These are phyloP conservation scores for Laodelphax striatellus DNA, from an alignment of 1,140 invertebrate genomes.

Conservation along the genomic window DNA sequence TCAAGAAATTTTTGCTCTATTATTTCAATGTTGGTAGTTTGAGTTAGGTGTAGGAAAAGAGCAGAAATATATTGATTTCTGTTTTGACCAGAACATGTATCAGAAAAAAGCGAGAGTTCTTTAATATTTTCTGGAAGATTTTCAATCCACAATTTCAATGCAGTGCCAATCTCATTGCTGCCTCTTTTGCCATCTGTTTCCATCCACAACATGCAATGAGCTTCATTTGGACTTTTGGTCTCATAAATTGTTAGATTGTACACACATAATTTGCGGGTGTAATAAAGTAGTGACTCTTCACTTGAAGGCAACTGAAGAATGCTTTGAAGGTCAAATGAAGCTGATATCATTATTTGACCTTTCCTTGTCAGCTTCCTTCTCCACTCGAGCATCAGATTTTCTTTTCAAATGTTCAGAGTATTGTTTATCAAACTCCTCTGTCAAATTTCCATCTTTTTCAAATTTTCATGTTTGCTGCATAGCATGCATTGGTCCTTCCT, in stretches of 20 bases:
- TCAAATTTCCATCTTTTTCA: conserved; percentile 3
- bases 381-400: not conserved
- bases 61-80: conserved; percentile 15
- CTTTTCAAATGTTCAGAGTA: conserved; percentile 1
- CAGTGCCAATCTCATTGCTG: conserved; percentile 18
- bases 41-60: too few species aligned
- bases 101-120: conserved; percentile 18
- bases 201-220: conserved; percentile 15
- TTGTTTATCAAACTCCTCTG: not conserved
- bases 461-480: not conserved
- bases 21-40: too few species aligned
- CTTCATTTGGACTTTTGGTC: conserved; percentile 10
- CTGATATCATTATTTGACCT: not conserved
- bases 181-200: conserved; percentile 20
- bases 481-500: conserved; percentile 4
- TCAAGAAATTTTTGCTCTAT: too few species aligned
- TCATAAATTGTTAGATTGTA: conserved; percentile 22
- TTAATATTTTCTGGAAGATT: conserved; percentile 11
- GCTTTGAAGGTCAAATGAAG: not conserved
- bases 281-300: conserved; percentile 16
- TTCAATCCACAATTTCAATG: conserved; percentile 11
- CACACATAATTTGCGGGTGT: conserved; percentile 16
- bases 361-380: conserved; percentile 3
- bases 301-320: conserved; percentile 13
- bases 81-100: conserved; percentile 22